Evolutionary conservation across 2,888 invertebrate species (phyloP).

Genomic region (Meganola albula): DNA sequence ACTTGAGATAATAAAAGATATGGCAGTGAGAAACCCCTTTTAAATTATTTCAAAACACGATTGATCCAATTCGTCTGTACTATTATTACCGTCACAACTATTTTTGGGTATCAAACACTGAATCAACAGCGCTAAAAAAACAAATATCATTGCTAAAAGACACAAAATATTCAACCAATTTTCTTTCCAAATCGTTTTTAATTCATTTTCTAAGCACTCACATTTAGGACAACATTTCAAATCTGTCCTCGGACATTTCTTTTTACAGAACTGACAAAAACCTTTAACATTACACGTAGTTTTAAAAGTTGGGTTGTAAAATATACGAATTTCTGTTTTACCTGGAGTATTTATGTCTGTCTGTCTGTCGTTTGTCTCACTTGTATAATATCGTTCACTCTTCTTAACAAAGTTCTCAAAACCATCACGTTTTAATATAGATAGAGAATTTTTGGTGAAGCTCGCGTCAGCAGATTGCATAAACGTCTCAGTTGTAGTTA

Average conservation of each 20-base stretch:
- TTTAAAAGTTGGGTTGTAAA: slow-evolving; percentile 69
- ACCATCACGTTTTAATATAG: slow-evolving; percentile 47
- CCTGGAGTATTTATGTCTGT: slow-evolving; percentile 46
- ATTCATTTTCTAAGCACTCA: slow-evolving; percentile 53
- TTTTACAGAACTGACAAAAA: slow-evolving; percentile 53
- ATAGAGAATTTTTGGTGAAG: slow-evolving; percentile 57
- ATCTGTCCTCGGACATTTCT: slow-evolving; percentile 53
- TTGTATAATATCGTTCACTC: slow-evolving; percentile 68
- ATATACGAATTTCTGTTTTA: slow-evolving; percentile 64
- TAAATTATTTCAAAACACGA: slow-evolving; percentile 49
- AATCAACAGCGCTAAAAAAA: slow-evolving; percentile 50
- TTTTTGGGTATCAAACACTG: slow-evolving; percentile 51
- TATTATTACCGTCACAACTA: slow-evolving; percentile 36
- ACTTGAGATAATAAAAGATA: too few relatives aligned
- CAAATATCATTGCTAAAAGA: slow-evolving; percentile 51
- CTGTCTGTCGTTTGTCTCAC: slow-evolving; percentile 47
- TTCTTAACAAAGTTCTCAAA: slow-evolving; percentile 66
- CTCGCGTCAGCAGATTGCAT: slow-evolving; percentile 59
- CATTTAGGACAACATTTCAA: slow-evolving; percentile 59
- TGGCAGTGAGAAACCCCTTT: background rate
- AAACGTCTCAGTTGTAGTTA: slow-evolving; percentile 63
- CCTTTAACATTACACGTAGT: slow-evolving; percentile 43
- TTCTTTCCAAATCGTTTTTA: slow-evolving; percentile 55
- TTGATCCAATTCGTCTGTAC: slow-evolving; percentile 22
- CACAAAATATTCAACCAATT: slow-evolving; percentile 65